Conservation (phyloP, 1,140 invertebrate species). For the Venustaconcha ellipsiformis region DNA sequence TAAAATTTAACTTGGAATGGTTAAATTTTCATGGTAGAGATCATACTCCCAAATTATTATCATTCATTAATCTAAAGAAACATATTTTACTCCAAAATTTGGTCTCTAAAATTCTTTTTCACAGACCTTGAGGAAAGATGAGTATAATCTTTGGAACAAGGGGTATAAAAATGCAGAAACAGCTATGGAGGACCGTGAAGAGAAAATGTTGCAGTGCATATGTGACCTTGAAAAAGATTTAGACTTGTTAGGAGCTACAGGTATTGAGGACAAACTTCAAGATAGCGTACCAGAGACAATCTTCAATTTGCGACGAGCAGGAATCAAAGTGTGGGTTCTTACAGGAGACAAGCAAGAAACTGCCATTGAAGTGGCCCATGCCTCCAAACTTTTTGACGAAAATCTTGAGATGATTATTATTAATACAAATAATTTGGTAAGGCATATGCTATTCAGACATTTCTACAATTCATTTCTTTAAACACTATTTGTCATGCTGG, state of each 20-base stretch:
- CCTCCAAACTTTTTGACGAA: conserved; percentile 89
- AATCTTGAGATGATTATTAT: conserved; percentile 77
- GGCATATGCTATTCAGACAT: too few species aligned
- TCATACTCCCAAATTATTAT: too few species aligned
- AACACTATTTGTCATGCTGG: too few species aligned
- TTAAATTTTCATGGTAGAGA: too few species aligned
- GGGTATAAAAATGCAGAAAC: conserved; percentile 81
- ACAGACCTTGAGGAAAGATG: conserved; percentile 69
- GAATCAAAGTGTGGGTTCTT: conserved; percentile 81
- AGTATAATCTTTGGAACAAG: conserved; percentile 85
- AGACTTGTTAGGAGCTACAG: conserved; percentile 71
- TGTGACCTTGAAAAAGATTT: conserved; percentile 81
- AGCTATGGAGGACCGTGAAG: conserved; percentile 79
- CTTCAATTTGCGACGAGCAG: conserved; percentile 83
- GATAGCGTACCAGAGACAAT: conserved; percentile 88
- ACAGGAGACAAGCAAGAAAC: conserved; percentile 98
- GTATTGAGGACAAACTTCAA: conserved; percentile 93
- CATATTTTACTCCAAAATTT: background rate
- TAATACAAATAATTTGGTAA: conserved; percentile 75
- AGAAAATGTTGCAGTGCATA: conserved; percentile 81
- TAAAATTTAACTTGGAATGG: too few species aligned
- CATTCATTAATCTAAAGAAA: background rate
- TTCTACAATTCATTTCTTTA: too few species aligned
- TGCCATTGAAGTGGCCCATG: conserved; percentile 96
- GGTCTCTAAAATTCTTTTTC: background rate